These are phyloP conservation scores for Idaea biselata DNA, from an alignment of 2,888 invertebrate genomes.

Conservation along the genomic window DNA sequence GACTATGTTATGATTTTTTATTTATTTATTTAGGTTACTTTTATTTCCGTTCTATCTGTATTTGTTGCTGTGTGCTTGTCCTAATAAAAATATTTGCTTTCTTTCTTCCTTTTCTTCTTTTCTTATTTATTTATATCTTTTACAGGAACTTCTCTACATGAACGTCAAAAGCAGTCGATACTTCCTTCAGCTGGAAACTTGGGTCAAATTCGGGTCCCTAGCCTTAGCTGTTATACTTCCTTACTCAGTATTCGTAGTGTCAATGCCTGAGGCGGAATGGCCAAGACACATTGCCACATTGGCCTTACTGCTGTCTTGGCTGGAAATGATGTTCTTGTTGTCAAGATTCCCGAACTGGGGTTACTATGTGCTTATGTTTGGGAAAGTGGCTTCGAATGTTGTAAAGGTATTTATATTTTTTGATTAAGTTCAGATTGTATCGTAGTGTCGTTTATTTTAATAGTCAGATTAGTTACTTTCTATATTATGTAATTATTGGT, in stretches of 20 bases:
- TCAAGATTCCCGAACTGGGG: constrained; percentile 81
- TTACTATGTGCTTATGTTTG: constrained; percentile 82
- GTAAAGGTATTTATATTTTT: constrained; percentile 53
- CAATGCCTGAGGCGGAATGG: constrained; percentile 53
- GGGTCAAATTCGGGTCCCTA: constrained; percentile 77
- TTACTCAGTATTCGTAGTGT: constrained; percentile 46
- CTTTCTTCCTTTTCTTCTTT: not conserved
- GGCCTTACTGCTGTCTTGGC: constrained; percentile 77
- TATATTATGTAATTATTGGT: not conserved
- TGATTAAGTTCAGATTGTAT: not conserved
- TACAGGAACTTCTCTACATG: constrained; percentile 78
- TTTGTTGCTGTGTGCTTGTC: no score
- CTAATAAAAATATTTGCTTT: not conserved
- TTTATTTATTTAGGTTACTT: not conserved
- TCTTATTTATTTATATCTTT: constrained; percentile 6
- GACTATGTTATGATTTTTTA: no score
- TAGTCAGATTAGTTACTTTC: no score
- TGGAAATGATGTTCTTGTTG: constrained; percentile 79
- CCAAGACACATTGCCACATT: constrained; percentile 74
- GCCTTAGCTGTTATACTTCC: constrained; percentile 67
- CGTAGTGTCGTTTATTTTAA: no score
- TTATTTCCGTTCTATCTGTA: not conserved
- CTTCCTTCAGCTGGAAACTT: constrained; percentile 76
- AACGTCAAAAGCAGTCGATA: constrained; percentile 71
- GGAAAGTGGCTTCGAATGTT: constrained; percentile 79